A percentile compares a stretch with the other conserved stretches of the same genome.
phyloP scores from a whole-genome alignment of 2,797 vertebrate genomes.

The Sebastes matsubarae region DNA sequence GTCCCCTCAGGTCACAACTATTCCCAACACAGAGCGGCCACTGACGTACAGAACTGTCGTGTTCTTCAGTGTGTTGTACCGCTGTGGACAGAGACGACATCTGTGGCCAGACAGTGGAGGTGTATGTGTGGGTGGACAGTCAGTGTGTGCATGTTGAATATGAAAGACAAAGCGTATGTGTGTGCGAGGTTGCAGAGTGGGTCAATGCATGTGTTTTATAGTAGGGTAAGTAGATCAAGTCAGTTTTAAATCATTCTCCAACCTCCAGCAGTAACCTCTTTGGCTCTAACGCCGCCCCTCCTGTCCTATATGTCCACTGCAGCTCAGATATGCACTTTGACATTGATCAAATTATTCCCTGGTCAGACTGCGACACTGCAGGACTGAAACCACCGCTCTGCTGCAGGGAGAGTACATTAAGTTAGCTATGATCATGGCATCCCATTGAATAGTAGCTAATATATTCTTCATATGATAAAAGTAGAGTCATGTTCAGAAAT shows the following conservation, averaged over 20 bases:
- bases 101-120: conserved; percentile 45
- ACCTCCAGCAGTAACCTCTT: background rate
- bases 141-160: conserved; percentile 10
- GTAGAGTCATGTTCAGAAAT: background rate
- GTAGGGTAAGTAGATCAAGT: conserved; percentile 15
- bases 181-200: background rate
- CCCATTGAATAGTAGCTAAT: background rate
- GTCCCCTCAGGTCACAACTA: conserved; percentile 69
- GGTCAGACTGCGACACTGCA: background rate
- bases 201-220: conserved; percentile 7
- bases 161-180: background rate
- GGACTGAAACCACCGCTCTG: background rate
- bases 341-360: background rate
- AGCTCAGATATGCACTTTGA: background rate
- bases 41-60: conserved; percentile 24
- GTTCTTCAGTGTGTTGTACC: conserved; percentile 14
- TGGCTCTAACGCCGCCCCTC: background rate
- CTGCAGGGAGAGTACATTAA: conserved; percentile 1
- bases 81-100: conserved; percentile 31
- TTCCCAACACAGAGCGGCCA: conserved; percentile 17
- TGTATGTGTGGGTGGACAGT: conserved; percentile 43
- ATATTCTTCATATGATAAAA: background rate
- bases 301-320: background rate
- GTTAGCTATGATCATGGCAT: background rate
- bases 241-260: conserved; percentile 32